These are phyloP conservation scores for Ichneumoninae sp. DNA, from an alignment of 2,888 invertebrate genomes.

Conservation along the genomic window DNA sequence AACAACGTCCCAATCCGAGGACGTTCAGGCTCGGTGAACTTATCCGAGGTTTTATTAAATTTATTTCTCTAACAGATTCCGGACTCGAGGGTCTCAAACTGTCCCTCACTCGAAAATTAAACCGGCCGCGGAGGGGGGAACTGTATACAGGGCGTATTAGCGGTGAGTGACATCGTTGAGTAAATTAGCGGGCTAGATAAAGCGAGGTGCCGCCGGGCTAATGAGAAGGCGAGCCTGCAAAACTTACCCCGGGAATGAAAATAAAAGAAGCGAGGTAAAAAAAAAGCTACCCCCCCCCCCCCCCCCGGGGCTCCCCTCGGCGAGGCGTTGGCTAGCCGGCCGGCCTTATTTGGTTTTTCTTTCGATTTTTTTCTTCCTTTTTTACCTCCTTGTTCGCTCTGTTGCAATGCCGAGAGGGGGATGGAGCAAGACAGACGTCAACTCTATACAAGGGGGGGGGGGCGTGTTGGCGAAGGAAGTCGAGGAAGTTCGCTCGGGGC, in stretches of 20 bases:
- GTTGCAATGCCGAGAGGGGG: background rate
- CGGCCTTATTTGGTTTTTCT: constrained; percentile 41
- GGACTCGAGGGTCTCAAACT: constrained; percentile 18
- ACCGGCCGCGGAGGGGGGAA: background rate
- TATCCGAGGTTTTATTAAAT: constrained; percentile 50
- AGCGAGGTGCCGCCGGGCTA: constrained; percentile 17
- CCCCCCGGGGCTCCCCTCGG: constrained; percentile 1
- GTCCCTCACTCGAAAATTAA: constrained; percentile 19
- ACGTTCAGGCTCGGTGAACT: constrained; percentile 26
- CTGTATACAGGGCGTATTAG: background rate
- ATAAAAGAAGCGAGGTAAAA: constrained; percentile 18
- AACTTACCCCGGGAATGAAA: background rate
- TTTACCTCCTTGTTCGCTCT: background rate
- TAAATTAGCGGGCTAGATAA: constrained; percentile 44
- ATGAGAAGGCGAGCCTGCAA: constrained; percentile 30
- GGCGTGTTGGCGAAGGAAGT: constrained; percentile 9
- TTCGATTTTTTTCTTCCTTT: constrained; percentile 31
- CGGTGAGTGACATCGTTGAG: constrained; percentile 22
- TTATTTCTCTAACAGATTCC: constrained; percentile 42
- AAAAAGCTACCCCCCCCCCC: background rate
- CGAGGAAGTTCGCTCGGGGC: constrained; percentile 47
- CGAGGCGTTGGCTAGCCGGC: background rate
- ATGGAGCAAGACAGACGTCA: constrained; percentile 18
- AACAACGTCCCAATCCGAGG: background rate
- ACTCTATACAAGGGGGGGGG: background rate